Percentiles rank a stretch among this genome's conserved stretches.
phyloP scores from a whole-genome alignment of 2,888 invertebrate species.

The Plebejus anna region DNA sequence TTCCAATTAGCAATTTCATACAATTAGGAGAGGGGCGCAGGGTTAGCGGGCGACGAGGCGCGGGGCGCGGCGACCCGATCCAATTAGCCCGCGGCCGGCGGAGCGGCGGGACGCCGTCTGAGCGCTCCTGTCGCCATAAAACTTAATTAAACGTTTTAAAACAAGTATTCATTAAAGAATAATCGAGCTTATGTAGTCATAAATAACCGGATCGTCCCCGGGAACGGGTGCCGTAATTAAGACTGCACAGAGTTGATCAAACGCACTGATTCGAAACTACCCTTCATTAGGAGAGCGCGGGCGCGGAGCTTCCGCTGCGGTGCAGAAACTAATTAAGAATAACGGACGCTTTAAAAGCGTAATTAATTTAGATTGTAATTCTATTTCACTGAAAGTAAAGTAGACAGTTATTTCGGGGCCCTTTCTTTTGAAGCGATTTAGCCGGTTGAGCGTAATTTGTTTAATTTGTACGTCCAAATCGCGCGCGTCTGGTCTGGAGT shows the following conservation, averaged over 20 bases:
- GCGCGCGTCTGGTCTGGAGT: background rate
- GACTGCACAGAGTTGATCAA: constrained; percentile 80
- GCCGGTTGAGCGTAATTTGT: constrained; percentile 73
- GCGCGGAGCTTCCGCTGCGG: constrained; percentile 73
- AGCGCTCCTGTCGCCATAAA: constrained; percentile 79
- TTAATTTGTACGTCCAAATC: constrained; percentile 69
- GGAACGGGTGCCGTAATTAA: constrained; percentile 79
- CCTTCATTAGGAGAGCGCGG: constrained; percentile 77
- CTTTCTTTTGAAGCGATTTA: constrained; percentile 76
- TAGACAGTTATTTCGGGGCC: constrained; percentile 79
- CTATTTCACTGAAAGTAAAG: constrained; percentile 78
- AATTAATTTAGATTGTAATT: constrained; percentile 81
- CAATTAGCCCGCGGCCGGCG: constrained; percentile 79
- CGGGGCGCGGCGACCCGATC: constrained; percentile 68
- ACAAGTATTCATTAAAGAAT: constrained; percentile 82
- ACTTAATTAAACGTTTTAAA: constrained; percentile 82
- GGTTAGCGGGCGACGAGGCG: constrained; percentile 43
- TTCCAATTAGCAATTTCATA: constrained; percentile 80
- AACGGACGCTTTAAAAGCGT: constrained; percentile 81
- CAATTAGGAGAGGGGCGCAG: constrained; percentile 70
- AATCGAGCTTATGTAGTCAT: constrained; percentile 81
- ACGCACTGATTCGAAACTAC: constrained; percentile 80
- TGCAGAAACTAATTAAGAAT: constrained; percentile 81
- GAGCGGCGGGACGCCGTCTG: constrained; percentile 70
- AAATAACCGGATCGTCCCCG: constrained; percentile 81